These are phyloP conservation scores for Pavo muticus DNA, from an alignment of 2,113 vertebrate genomes.

Conservation along the genomic window DNA sequence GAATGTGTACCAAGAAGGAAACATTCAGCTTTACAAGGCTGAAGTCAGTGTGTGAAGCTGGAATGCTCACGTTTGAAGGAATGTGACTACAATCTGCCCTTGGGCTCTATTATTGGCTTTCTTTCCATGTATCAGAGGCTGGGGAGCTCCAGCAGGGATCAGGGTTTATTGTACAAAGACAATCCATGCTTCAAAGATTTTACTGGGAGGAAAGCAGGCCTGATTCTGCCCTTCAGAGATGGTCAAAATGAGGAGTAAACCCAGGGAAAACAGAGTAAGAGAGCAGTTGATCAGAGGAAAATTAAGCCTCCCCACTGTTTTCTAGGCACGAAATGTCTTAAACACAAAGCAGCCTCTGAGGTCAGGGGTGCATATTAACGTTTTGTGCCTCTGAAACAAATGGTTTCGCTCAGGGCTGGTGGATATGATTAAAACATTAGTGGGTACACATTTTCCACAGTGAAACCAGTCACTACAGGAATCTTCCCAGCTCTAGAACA, in stretches of 20 bases:
- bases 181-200: not conserved
- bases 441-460: not conserved
- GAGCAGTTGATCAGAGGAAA: not conserved
- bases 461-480: not conserved
- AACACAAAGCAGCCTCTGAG: not conserved
- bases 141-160: not conserved
- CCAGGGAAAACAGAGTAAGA: not conserved
- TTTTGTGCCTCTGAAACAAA: not conserved
- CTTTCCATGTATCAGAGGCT: not conserved
- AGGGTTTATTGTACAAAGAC: not conserved
- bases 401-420: not conserved
- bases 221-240: not conserved
- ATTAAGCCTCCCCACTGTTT: not conserved
- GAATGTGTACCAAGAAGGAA: not conserved
- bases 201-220: not conserved
- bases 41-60: not conserved
- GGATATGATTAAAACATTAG: not conserved
- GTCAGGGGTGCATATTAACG: rapidly evolving
- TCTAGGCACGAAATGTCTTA: not conserved
- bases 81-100: not conserved
- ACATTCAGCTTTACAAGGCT: not conserved
- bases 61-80: not conserved
- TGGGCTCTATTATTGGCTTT: not conserved
- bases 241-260: not conserved
- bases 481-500: not conserved